A percentile compares a stretch with the other conserved stretches of the same genome.
Conservation (phyloP, 2,113 vertebrate genomes). For the Lepisosteus osseus region DNA sequence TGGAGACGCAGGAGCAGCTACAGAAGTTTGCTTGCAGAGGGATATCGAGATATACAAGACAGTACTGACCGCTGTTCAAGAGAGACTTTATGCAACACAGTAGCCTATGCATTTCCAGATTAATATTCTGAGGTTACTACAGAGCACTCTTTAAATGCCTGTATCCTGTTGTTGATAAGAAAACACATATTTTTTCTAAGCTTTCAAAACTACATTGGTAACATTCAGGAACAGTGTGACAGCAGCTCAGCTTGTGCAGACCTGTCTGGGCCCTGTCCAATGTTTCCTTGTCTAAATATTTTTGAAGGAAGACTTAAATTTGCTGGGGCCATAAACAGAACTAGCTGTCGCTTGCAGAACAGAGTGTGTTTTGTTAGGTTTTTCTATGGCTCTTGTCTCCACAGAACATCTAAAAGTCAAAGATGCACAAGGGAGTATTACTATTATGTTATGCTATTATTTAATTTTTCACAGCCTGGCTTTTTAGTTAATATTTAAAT, state of each 20-base stretch:
- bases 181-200: neutral
- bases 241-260: neutral
- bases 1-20: too few species aligned
- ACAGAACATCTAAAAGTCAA: neutral
- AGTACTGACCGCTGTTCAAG: too few species aligned
- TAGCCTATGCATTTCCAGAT: too few species aligned
- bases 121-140: neutral
- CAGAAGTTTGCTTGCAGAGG: too few species aligned
- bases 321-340: neutral
- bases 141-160: too few species aligned
- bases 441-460: too few species aligned
- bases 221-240: neutral
- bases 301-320: neutral
- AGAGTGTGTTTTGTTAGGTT: neutral
- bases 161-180: too few species aligned
- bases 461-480: too few species aligned
- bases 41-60: too few species aligned
- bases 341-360: neutral
- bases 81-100: too few species aligned
- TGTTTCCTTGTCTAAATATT: constrained; percentile 3
- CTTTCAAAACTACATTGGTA: neutral
- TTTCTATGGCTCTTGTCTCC: neutral
- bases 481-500: too few species aligned
- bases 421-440: too few species aligned
- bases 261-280: neutral